A percentile compares a stretch with the other conserved stretches of the same genome.
phyloP scores from a whole-genome alignment of 2,888 invertebrate species.

The Psylliodes chrysocephalus region DNA sequence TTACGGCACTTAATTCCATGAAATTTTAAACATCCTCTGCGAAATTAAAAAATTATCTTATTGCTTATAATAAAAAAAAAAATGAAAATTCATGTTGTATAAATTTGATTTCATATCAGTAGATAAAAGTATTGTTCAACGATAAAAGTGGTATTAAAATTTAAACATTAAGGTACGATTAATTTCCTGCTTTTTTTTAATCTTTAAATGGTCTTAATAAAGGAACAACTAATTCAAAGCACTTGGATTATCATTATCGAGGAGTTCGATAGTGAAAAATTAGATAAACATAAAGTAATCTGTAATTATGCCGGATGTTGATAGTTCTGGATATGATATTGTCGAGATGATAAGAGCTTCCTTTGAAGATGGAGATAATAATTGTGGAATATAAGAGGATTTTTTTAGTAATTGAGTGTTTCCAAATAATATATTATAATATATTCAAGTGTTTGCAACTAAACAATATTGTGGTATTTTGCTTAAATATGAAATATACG shows the following conservation, averaged over 20 bases:
- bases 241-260: conserved; percentile 26
- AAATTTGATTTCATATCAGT: background rate
- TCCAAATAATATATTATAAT: no score
- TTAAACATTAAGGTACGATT: conserved; percentile 9
- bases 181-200: conserved; percentile 17
- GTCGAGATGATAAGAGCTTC: conserved; percentile 58
- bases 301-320: conserved; percentile 55
- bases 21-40: no score
- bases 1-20: no score
- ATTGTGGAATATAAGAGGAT: background rate
- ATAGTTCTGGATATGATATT: conserved; percentile 57
- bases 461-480: no score
- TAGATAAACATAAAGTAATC: conserved; percentile 31
- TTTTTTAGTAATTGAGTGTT: background rate
- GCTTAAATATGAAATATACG: no score
- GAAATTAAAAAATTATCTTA: no score
- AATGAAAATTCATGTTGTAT: background rate
- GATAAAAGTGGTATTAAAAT: conserved; percentile 7
- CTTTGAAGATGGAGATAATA: conserved; percentile 56
- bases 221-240: conserved; percentile 26
- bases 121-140: conserved; percentile 1
- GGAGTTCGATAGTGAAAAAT: conserved; percentile 18
- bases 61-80: no score
- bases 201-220: conserved; percentile 17
- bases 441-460: no score